Percentiles rank a stretch among this genome's conserved stretches.
Evolutionary conservation across 23 tunicate species (phyloP).

Genomic region (Trididemnum nubilum): DNA sequence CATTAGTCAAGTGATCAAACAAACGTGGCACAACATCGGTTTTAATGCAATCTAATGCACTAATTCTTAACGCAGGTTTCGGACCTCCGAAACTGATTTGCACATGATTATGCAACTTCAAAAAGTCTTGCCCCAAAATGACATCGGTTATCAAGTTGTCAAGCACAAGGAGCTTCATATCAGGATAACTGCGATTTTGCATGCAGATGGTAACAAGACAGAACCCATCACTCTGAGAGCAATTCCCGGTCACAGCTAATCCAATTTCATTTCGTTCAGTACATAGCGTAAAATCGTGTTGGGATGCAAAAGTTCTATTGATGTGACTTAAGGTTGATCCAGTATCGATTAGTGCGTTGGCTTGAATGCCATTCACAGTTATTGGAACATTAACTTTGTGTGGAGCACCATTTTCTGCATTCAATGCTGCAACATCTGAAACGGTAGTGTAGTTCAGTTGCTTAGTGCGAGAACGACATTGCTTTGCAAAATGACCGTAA

Average conservation of each 20-base stretch:
- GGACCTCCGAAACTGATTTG: neutral
- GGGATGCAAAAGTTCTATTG: neutral
- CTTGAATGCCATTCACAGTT: neutral
- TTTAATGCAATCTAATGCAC: neutral
- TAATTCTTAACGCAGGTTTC: neutral
- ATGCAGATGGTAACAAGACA: neutral
- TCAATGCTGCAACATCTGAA: neutral
- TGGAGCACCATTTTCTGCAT: neutral
- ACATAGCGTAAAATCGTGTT: neutral
- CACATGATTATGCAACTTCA: neutral
- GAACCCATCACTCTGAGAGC: neutral
- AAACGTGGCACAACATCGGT: neutral
- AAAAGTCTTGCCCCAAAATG: neutral
- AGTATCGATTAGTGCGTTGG: neutral
- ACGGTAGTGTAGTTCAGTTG: neutral
- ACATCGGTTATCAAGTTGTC: neutral
- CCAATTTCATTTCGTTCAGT: neutral
- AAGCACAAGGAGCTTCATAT: neutral
- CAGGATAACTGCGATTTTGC: neutral
- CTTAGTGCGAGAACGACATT: neutral
- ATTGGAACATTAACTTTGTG: neutral
- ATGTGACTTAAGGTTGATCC: neutral
- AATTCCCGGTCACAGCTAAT: neutral
- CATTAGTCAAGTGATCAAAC: neutral
- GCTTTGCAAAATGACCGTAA: neutral